Evolutionary conservation across 1,140 invertebrate genomes (phyloP), one percentile per base, ranked within the genome.

Genomic region (Megalonaias nervosa): DNA sequence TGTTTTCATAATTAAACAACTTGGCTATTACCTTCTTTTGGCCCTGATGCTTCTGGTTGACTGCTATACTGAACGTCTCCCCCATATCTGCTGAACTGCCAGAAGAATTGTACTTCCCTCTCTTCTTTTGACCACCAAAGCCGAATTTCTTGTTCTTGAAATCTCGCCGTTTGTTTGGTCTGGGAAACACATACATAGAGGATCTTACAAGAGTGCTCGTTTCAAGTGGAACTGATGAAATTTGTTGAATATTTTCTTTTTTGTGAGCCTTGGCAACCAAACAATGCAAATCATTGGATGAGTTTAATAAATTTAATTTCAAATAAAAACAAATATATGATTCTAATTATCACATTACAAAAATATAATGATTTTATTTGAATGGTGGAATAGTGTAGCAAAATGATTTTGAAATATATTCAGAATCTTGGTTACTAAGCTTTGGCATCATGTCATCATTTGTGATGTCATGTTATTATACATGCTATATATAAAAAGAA

Each of bases 121-220:
- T 94, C 81, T 95, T 95, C 91, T 99, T 99, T 86, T 98, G 97
- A 4, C 98, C 98, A 60, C 98, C 98, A 92, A 96, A 98, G 1
- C 98, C 98, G 92, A 95, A 99, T 87, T 97, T 98, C 67, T 94
- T 92, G 90, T 98, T 94, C 89, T 97, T 97, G 81, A 92, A 91
- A 61, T 94, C 93, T 60, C 94, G 90, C 71, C 85, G 90, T 74
- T 88, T 88, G 74, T 88, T 89, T 31, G 81, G 73, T 61, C 87
- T 89, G 74, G 21, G 75, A 74, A 61, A 58, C 6, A 48, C 38
- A 48, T 48, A 48, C 9, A 6, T 48, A 48, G 38, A 48, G 11
- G 6, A 11, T 48, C 4, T 48, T 48, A 48, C 38, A 48, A 0
- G 38, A 48, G 38, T 48, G 11, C 38, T 48, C 38, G 9, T 11